These are phyloP conservation scores for Hyperoplus lanceolatus DNA, from an alignment of 2,797 vertebrate species.

Conservation along the genomic window DNA sequence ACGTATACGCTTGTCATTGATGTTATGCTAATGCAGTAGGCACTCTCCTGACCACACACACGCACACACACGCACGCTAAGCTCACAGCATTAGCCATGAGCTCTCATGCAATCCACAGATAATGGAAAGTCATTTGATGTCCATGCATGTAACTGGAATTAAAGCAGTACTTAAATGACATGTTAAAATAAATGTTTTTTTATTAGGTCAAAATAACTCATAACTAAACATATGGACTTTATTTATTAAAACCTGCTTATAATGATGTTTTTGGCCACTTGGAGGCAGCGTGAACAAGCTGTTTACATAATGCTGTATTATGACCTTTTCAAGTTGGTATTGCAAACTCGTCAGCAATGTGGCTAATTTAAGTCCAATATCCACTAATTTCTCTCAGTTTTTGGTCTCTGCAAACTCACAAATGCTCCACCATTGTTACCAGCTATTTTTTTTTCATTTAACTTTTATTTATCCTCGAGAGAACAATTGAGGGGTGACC, in stretches of 20 bases:
- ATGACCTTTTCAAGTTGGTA: neutral
- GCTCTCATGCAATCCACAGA: conserved; percentile 58
- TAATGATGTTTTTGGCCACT: neutral
- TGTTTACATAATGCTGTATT: neutral
- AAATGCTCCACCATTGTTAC: neutral
- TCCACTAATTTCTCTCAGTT: neutral
- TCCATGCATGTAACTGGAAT: too few relatives aligned
- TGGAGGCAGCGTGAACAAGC: conserved; percentile 1
- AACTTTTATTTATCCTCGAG: too few relatives aligned
- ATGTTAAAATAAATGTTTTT: too few relatives aligned
- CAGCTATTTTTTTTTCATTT: neutral
- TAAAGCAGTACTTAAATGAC: too few relatives aligned
- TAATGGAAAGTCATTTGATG: conserved; percentile 69
- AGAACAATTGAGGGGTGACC: too few relatives aligned
- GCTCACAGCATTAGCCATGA: conserved; percentile 57
- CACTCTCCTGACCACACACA: conserved; percentile 46
- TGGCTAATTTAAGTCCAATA: neutral
- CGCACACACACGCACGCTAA: conserved; percentile 28
- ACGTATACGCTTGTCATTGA: conserved; percentile 67
- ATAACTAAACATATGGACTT: too few relatives aligned
- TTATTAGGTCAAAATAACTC: too few relatives aligned
- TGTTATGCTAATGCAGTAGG: conserved; percentile 77
- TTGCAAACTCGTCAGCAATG: neutral
- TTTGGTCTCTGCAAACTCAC: neutral
- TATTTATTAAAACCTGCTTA: neutral